Percentiles rank a stretch among this genome's conserved stretches.
Conservation (phyloP, 2,113 vertebrate species). For the Syrmaticus mikado region DNA sequence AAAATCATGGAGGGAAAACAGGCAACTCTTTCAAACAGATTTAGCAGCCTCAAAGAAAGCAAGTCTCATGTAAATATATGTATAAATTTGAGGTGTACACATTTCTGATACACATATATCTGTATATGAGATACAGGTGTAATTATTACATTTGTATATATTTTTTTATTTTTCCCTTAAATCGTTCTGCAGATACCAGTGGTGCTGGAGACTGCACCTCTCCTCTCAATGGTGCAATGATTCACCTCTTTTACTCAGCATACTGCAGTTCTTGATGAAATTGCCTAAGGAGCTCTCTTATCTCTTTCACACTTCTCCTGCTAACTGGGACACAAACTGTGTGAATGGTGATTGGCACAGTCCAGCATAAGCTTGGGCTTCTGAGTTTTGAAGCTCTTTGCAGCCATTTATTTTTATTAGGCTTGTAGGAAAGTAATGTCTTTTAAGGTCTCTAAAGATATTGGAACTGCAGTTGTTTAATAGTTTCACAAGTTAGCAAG, state of each 20-base stretch:
- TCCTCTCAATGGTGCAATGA: not conserved
- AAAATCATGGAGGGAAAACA: not conserved
- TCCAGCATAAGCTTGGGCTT: not conserved
- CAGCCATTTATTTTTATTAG: not conserved
- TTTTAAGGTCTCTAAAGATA: not conserved
- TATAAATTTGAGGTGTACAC: not conserved
- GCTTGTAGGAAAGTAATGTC: not conserved
- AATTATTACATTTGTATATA: rapidly evolving
- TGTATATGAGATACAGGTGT: not conserved
- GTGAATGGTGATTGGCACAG: not conserved
- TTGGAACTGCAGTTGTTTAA: not conserved
- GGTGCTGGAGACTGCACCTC: not conserved
- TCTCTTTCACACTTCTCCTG: not conserved
- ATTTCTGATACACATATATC: not conserved
- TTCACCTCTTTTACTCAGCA: not conserved
- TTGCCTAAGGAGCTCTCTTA: not conserved
- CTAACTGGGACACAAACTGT: not conserved
- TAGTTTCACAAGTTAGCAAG: not conserved
- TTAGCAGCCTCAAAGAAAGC: not conserved
- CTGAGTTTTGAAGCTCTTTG: not conserved
- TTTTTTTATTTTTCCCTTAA: not conserved
- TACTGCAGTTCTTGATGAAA: not conserved
- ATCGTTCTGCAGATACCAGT: not conserved
- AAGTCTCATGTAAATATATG: not conserved
- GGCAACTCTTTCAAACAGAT: not conserved